Evolutionary conservation across 2,797 vertebrate species (phyloP).

Genomic region (Glyptemys insculpta): DNA sequence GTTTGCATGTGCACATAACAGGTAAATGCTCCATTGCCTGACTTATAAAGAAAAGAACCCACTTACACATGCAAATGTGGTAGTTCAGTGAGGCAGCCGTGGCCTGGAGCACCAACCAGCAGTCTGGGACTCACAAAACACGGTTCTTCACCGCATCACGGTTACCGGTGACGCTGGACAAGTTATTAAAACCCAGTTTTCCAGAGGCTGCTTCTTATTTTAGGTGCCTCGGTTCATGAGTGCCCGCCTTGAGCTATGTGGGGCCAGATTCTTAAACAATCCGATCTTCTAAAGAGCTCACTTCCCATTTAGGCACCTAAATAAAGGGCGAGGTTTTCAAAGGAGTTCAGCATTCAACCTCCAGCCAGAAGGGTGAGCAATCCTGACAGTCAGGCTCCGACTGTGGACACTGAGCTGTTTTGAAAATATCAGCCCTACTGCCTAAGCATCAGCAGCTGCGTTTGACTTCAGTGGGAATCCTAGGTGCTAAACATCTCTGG

Average conservation of each 20-base stretch:
- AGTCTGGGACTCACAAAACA: background rate
- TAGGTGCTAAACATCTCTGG: background rate
- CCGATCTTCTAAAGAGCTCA: background rate
- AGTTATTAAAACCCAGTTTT: background rate
- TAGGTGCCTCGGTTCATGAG: background rate
- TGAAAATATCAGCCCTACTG: background rate
- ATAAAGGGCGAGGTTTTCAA: background rate
- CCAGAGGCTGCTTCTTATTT: background rate
- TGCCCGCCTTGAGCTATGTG: rapidly evolving
- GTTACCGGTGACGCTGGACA: background rate
- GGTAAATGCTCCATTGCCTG: background rate
- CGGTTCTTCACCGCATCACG: background rate
- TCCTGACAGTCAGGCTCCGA: background rate
- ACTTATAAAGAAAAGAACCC: background rate
- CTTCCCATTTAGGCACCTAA: background rate
- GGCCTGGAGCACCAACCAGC: background rate
- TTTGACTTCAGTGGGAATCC: background rate
- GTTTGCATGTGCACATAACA: rapidly evolving
- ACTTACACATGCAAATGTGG: rapidly evolving
- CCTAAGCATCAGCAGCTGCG: background rate
- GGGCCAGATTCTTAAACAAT: background rate
- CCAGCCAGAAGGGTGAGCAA: background rate
- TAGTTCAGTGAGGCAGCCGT: rapidly evolving
- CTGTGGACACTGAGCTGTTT: rapidly evolving
- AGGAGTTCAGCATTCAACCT: background rate